These are phyloP conservation scores for Cochlearius cochlearius DNA, from an alignment of 2,113 vertebrate genomes.

Conservation along the genomic window DNA sequence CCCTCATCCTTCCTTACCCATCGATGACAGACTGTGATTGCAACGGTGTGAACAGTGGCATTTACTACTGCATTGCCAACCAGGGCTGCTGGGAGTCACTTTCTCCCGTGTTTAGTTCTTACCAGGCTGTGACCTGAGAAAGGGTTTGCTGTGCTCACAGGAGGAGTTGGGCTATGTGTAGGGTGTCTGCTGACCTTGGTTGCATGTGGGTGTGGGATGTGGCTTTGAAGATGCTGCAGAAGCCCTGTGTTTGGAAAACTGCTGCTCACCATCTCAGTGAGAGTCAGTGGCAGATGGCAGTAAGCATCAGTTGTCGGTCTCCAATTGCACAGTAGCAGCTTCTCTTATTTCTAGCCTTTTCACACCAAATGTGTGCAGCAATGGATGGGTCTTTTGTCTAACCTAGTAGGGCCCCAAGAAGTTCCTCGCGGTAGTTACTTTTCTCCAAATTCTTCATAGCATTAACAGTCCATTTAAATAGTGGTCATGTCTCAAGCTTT, in stretches of 20 bases:
- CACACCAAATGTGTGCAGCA: not conserved
- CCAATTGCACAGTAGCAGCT: not conserved
- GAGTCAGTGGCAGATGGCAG: not conserved
- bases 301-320: not conserved
- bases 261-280: not conserved
- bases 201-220: rapidly evolving
- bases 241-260: not conserved
- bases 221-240: not conserved
- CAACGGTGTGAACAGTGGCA: not conserved
- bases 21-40: not conserved
- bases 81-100: not conserved
- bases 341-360: not conserved
- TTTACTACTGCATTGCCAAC: not conserved
- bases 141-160: not conserved
- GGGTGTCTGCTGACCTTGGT: not conserved
- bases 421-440: not conserved
- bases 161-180: rapidly evolving
- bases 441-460: not conserved
- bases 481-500: not conserved
- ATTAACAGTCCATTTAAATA: not conserved
- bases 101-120: not conserved
- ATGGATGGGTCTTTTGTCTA: not conserved
- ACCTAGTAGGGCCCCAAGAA: not conserved
- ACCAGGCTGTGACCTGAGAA: not conserved
- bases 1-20: not conserved